phyloP scores from a whole-genome alignment of 2,888 invertebrate species.

The Teleiodes luculella region DNA sequence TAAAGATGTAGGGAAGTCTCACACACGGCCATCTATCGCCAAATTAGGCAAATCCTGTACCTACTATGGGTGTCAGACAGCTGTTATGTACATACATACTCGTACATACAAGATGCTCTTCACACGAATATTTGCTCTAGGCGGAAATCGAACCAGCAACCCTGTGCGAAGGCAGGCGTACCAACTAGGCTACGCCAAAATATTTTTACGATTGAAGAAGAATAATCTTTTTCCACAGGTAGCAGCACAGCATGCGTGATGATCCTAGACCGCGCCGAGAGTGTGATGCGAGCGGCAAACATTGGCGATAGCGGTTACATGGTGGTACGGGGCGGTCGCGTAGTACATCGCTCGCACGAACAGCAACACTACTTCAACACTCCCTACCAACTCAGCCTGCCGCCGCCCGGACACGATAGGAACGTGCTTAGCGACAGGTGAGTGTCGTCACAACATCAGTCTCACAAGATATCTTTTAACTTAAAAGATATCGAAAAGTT shows the following conservation, averaged over 20 bases:
- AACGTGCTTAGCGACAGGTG: conserved; percentile 94
- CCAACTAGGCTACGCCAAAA: no score
- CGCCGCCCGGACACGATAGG: conserved; percentile 92
- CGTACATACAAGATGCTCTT: no score
- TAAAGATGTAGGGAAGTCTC: no score
- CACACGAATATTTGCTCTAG: no score
- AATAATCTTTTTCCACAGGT: conserved; percentile 75
- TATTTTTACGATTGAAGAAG: neutral
- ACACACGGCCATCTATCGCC: no score
- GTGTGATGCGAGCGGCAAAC: conserved; percentile 96
- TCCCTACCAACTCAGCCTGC: conserved; percentile 96
- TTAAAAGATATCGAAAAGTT: no score
- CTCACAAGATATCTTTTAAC: neutral
- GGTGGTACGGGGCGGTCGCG: conserved; percentile 90
- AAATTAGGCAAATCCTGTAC: no score
- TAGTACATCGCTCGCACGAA: conserved; percentile 95
- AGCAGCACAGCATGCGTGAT: conserved; percentile 99
- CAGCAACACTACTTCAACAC: conserved; percentile 99
- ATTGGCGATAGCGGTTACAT: conserved; percentile 99
- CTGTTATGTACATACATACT: no score
- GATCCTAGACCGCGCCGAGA: conserved; percentile 92
- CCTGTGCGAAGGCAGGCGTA: no score
- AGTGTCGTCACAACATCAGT: conserved; percentile 17
- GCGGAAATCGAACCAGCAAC: no score
- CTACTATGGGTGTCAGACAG: no score